Evolutionary conservation across 2,888 invertebrate genomes (phyloP).

Genomic region (Drosophila tanythrix): DNA sequence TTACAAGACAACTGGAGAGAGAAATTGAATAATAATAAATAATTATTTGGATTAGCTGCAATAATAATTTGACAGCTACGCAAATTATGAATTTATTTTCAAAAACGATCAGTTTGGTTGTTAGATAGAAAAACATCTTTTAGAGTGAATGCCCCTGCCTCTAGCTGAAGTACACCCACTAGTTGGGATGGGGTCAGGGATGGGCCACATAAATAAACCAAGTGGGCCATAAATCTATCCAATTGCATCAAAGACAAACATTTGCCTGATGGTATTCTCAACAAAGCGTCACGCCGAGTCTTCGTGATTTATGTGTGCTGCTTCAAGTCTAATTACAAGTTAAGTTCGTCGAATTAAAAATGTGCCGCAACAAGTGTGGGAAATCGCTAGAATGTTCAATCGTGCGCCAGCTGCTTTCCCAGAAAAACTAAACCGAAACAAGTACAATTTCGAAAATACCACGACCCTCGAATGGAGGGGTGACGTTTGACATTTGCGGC

Average conservation of each 20-base stretch:
- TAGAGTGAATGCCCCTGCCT: neutral
- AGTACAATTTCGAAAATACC: conserved; percentile 23
- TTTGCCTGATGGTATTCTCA: conserved; percentile 48
- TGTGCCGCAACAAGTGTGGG: conserved; percentile 72
- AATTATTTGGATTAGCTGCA: too few species aligned
- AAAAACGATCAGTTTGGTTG: neutral
- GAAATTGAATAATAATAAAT: neutral
- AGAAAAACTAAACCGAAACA: conserved; percentile 53
- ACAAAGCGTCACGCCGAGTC: conserved; percentile 53
- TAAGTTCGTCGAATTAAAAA: conserved; percentile 73
- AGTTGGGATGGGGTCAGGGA: neutral
- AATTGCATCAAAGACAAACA: conserved; percentile 68
- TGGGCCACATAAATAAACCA: conserved; percentile 49
- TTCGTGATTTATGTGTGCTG: conserved; percentile 62
- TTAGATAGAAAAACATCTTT: neutral
- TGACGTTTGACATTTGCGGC: conserved; percentile 59
- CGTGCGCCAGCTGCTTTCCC: conserved; percentile 66
- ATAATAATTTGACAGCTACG: neutral
- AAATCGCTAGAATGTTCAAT: conserved; percentile 52
- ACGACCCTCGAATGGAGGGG: neutral
- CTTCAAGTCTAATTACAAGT: conserved; percentile 73
- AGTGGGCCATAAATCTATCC: conserved; percentile 68
- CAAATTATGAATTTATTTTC: neutral
- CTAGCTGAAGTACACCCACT: conserved; percentile 27
- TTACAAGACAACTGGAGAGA: too few species aligned